These are phyloP conservation scores for Caenorhabditis latens DNA, from an alignment of 1,140 invertebrate genomes.

Conservation along the genomic window DNA sequence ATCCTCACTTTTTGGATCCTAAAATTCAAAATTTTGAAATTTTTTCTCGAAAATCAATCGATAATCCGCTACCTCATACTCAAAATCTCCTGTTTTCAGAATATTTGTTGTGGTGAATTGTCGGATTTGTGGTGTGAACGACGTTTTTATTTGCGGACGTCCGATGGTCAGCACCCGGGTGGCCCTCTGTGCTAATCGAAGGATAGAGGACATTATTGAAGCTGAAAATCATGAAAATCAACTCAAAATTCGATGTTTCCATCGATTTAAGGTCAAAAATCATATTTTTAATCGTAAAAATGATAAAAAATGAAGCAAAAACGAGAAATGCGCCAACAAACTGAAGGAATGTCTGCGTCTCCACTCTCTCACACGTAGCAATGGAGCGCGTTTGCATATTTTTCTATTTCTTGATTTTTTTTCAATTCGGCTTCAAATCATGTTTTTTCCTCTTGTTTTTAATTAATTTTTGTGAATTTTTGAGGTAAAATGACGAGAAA, in stretches of 20 bases:
- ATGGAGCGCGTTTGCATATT: constrained; percentile 16
- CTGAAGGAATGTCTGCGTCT: not conserved
- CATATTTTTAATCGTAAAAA: too few species aligned
- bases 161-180: not conserved
- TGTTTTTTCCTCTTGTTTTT: not conserved
- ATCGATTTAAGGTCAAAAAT: not conserved
- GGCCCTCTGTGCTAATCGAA: not conserved
- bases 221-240: not conserved
- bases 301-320: not conserved
- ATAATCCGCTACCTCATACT: not conserved
- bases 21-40: not conserved
- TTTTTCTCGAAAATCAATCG: not conserved
- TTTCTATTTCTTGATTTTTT: not conserved
- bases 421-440: not conserved
- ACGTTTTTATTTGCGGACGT: not conserved
- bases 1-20: constrained; percentile 91
- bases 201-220: not conserved
- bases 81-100: constrained; percentile 26
- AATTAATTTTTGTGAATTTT: not conserved
- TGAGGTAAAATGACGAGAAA: constrained; percentile 28
- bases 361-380: constrained; percentile 1
- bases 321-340: not conserved
- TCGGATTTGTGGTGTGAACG: not conserved
- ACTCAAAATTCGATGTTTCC: not conserved
- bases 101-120: not conserved